phyloP scores from a whole-genome alignment of 2,888 invertebrate genomes.

The Oscheius sp. region DNA sequence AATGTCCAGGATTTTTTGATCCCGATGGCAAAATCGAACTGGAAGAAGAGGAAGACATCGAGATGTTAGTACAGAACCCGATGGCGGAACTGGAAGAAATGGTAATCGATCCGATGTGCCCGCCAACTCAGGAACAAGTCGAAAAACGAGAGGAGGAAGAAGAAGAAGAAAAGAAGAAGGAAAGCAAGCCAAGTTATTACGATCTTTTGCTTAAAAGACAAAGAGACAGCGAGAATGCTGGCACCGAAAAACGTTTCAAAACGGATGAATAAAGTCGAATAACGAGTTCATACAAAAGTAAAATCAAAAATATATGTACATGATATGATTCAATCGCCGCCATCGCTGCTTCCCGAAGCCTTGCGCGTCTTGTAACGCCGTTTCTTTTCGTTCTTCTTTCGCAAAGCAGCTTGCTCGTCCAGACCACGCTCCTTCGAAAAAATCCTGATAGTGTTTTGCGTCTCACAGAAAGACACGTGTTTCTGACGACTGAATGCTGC shows the following conservation, averaged over 20 bases:
- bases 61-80: not conserved
- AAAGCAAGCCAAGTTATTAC: slow-evolving; percentile 52
- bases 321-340: no score
- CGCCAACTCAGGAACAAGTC: slow-evolving; percentile 47
- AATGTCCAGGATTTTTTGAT: slow-evolving; percentile 49
- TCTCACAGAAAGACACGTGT: no score
- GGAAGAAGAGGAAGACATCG: slow-evolving; percentile 42
- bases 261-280: slow-evolving; percentile 27
- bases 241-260: slow-evolving; percentile 34
- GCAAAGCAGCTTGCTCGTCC: no score
- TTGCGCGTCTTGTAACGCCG: no score
- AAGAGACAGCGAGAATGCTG: slow-evolving; percentile 38
- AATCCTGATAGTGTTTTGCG: no score
- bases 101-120: slow-evolving; percentile 51
- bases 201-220: slow-evolving; percentile 49
- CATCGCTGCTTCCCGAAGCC: no score
- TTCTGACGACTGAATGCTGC: no score
- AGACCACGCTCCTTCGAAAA: no score
- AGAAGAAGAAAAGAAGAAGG: slow-evolving; percentile 42
- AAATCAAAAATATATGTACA: no score
- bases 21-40: slow-evolving; percentile 51
- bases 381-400: no score
- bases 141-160: slow-evolving; percentile 47
- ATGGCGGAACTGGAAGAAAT: slow-evolving; percentile 29
- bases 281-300: no score